Base-by-base conservation (phyloP, 2,797 vertebrate species). In the Betta splendens region DNA sequence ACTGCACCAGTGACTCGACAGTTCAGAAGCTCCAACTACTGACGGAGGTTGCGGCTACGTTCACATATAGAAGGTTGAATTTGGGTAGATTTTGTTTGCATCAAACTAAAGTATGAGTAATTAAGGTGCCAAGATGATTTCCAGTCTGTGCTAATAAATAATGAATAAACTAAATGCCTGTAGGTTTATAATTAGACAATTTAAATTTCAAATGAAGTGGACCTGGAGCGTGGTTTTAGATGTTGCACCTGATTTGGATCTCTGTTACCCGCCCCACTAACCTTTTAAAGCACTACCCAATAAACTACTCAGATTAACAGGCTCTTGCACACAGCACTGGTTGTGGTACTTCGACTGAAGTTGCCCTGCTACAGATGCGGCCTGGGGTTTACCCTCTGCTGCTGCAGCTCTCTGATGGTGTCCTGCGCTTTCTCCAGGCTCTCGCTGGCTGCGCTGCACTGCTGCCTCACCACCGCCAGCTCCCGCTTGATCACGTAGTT, bases 401-500 rank as follows among this genome's bases (percentile, higher is more conserved):
- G 93, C 84, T 95, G 94, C 62, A 98, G 89, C 81, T 96, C 93
- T 2, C 88, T 87, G 85, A 98, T 95, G 61, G 94, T 95, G 75
- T 89, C 94, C 80, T 95, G 95, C 0, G 96, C 95, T 33, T 91
- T 93, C 85, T 94, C 95, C 2, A 98, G 92, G 81, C 85, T 94
- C 75, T 96, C 94, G 0, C 83, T 92, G 28, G 95, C 93, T 0
- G 92, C 88, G 81, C 75, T 92, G 82, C 92, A 96, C 80, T 96
- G 95, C 37, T 98, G 95, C 54, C 92, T 90, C 49, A 94, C 94
- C 69, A 96, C 94, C 0, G 95, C 96, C 83, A 98, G 86, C 85
- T 98, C 96, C 11, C 96, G 87, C 70, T 97, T 97, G 85, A 98
- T 96, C 74, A 95, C 91, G 0, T 97, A 97, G 86, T 98, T 98